Conservation (phyloP, 2,888 invertebrate species). For the Heliconius cydno region DNA sequence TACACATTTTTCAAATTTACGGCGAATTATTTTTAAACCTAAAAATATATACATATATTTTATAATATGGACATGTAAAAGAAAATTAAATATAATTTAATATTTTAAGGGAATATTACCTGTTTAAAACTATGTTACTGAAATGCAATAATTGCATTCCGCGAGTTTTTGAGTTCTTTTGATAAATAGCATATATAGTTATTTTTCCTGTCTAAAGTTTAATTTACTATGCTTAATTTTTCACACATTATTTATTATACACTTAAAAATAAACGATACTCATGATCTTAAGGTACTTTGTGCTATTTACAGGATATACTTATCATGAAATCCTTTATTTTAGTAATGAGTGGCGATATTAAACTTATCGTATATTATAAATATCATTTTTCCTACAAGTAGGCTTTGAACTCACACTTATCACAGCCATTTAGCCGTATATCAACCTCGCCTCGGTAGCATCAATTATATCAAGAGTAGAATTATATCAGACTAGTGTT, state of each 20-base stretch:
- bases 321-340: neutral
- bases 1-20: neutral
- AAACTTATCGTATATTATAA: neutral
- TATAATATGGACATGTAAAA: no score
- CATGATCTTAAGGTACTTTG: neutral
- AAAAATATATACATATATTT: neutral
- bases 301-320: neutral
- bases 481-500: neutral
- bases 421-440: neutral
- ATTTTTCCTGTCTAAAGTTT: neutral
- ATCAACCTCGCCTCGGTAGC: neutral
- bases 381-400: neutral
- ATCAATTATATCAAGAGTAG: neutral
- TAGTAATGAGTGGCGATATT: neutral
- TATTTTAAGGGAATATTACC: neutral
- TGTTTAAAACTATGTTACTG: neutral
- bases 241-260: neutral
- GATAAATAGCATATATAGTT: neutral
- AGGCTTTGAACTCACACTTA: neutral
- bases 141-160: neutral
- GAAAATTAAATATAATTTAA: no score
- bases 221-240: neutral
- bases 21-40: neutral
- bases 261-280: neutral
- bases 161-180: neutral